Percentiles rank a stretch among this genome's conserved stretches.
Evolutionary conservation across 2,888 invertebrate species (phyloP).

Genomic region (Philereme transversata): DNA sequence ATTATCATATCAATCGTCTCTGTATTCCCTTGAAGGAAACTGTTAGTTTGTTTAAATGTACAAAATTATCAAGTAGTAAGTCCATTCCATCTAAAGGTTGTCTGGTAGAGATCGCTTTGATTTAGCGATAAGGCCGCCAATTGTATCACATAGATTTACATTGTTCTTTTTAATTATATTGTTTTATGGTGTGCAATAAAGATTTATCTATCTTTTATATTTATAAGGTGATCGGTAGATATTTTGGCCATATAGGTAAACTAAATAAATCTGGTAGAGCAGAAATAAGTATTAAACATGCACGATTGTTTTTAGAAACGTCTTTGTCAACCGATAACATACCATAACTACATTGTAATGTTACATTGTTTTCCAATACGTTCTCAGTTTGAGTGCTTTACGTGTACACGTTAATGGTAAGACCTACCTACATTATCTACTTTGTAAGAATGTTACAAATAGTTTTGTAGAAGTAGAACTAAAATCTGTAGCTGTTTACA

Average conservation of each 20-base stretch:
- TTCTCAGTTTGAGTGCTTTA: constrained; percentile 19
- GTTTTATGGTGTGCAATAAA: no score
- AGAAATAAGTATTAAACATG: background rate
- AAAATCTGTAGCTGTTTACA: constrained; percentile 7
- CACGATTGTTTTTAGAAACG: constrained; percentile 11
- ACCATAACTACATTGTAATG: constrained; percentile 22
- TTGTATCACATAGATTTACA: no score
- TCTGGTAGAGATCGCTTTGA: no score
- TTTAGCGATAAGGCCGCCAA: no score
- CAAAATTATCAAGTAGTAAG: no score
- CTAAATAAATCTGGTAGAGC: background rate
- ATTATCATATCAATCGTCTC: no score
- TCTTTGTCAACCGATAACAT: constrained; percentile 29
- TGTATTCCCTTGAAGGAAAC: no score
- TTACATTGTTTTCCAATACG: constrained; percentile 30
- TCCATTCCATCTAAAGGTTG: no score
- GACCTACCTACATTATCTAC: constrained; percentile 3
- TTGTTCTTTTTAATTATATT: no score
- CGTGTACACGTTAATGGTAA: constrained; percentile 13
- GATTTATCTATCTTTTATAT: no score
- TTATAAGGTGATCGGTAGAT: no score
- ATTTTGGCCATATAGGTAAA: background rate
- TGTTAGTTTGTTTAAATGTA: no score
- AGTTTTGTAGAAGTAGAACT: constrained; percentile 15
- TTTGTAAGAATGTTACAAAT: constrained; percentile 16